These are phyloP conservation scores for Drosophila ustulata DNA, from an alignment of 2,888 invertebrate genomes.

Conservation along the genomic window DNA sequence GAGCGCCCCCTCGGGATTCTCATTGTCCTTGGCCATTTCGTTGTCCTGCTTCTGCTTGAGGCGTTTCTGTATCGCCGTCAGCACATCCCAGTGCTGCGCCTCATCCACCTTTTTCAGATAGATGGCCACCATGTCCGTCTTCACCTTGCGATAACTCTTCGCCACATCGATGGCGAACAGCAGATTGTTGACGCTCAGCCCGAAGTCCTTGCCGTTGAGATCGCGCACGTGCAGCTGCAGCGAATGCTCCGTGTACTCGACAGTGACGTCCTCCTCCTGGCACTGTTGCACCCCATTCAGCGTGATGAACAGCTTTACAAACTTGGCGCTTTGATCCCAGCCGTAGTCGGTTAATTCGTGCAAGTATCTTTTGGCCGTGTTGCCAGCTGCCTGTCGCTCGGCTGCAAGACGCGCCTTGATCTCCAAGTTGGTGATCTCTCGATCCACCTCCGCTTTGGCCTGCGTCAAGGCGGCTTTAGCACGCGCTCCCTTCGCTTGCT, in stretches of 20 bases:
- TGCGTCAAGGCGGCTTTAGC: conserved; percentile 90
- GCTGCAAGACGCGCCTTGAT: conserved; percentile 82
- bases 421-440: conserved; percentile 86
- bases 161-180: conserved; percentile 89
- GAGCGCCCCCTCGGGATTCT: conserved; percentile 88
- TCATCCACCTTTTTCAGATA: conserved; percentile 82
- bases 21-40: conserved; percentile 86
- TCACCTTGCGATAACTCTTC: conserved; percentile 92
- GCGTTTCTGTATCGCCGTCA: conserved; percentile 93
- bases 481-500: conserved; percentile 88
- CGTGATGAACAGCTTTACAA: conserved; percentile 95
- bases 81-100: conserved; percentile 89
- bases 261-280: conserved; percentile 88
- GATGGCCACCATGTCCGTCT: conserved; percentile 87
- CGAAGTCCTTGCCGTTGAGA: conserved; percentile 92
- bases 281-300: conserved; percentile 91
- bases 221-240: conserved; percentile 90
- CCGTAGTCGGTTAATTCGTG: conserved; percentile 86
- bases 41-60: conserved; percentile 89
- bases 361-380: conserved; percentile 78
- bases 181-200: conserved; percentile 91
- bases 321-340: conserved; percentile 96
- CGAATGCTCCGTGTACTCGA: conserved; percentile 89
- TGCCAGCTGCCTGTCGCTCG: conserved; percentile 60
- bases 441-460: conserved; percentile 91